Evolutionary conservation across 2,888 invertebrate genomes (phyloP), one percentile per base, ranked within the genome.

Genomic region (Scaptomyza cyrtandrae): DNA sequence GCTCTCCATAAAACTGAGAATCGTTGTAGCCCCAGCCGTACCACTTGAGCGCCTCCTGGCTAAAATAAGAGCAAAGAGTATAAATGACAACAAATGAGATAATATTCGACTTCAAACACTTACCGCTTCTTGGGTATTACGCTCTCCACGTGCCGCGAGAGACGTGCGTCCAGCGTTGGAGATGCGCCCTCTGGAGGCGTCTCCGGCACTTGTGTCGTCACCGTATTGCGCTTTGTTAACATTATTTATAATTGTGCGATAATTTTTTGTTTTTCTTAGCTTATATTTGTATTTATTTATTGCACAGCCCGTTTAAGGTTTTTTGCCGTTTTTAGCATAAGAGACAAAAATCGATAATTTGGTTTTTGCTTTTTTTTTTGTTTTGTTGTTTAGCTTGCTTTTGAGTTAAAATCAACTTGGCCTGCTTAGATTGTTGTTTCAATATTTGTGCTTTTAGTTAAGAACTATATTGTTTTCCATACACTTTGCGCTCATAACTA

Each of bases 11-110:
- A 92, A 99, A 99, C 92, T 95, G 94, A 0, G 98, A 97, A 92
- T 99, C 99, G 76, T 96, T 96, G 93, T 99, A 99, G n/a, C 99
- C 99, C 99, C 99, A 99, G 24, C 99, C 99, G 93, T 99, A 98
- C 99, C 99, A 99, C 93, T 98, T 99, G 54, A 99, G 93, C 37
- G 97, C 92, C 57, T 98, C 96, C 92, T 98, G 97, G 88, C 98
- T 98, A 29, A 6, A 33, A 45, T 9, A 35, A 19, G 3, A 29
- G 2, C 19, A n/a, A 56, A 39, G 7, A 0, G 24, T 13, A 24
- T 7, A 1, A 14, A 31, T 63, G 70, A 7, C 57, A 63, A 53
- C 50, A 6, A 35, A 37, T 37, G 11, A 5, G n/a, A 19, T 11
- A 1, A 13, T 5, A 14, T 43, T 46, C 3, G 6, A 13, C 31